Percentiles rank a stretch among this genome's conserved stretches.
Evolutionary conservation across 2,888 invertebrate species (phyloP).

Genomic region (Bhutanitis thaidina): DNA sequence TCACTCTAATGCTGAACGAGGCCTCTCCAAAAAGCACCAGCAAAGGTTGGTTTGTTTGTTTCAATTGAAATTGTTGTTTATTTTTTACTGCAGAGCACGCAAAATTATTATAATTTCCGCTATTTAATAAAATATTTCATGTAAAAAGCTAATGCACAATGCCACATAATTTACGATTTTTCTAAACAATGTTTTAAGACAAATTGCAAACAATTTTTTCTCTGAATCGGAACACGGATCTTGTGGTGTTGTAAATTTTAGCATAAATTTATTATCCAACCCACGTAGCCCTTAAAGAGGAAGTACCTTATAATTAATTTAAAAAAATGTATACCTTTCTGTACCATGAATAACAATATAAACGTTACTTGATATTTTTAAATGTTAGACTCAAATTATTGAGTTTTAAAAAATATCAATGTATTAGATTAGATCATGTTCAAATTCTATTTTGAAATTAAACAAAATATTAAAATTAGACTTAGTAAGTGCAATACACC

Average conservation of each 20-base stretch:
- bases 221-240: background rate
- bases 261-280: background rate
- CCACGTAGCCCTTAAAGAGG: background rate
- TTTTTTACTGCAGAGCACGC: too few relatives aligned
- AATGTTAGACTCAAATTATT: background rate
- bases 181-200: background rate
- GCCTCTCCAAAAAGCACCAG: too few relatives aligned
- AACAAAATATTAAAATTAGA: too few relatives aligned
- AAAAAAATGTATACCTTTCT: background rate
- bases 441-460: too few relatives aligned
- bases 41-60: too few relatives aligned
- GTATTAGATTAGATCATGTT: background rate
- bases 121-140: too few relatives aligned
- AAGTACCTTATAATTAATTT: background rate
- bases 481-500: too few relatives aligned
- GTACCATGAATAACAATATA: background rate
- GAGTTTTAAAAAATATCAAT: background rate
- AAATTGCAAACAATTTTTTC: background rate
- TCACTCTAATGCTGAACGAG: too few relatives aligned
- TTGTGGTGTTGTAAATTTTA: constrained; percentile 1
- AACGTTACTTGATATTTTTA: background rate
- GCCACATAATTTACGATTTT: too few relatives aligned
- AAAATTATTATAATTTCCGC: too few relatives aligned
- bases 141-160: too few relatives aligned
- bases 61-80: too few relatives aligned